Conservation (phyloP, 1,140 invertebrate species). For the Formica selysi region DNA sequence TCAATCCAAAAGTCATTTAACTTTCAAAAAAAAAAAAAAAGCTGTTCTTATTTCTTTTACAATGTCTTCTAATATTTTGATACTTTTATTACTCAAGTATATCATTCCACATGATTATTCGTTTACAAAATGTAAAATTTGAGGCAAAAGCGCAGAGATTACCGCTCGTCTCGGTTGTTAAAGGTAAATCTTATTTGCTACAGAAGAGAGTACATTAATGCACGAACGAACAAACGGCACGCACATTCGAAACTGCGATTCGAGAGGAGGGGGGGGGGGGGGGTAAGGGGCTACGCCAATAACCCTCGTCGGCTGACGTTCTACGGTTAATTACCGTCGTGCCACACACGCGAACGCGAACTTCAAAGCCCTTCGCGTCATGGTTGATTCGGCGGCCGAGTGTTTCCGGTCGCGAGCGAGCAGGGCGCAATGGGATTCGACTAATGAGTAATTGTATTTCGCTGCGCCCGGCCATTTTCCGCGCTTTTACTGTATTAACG, state of each 20-base stretch:
- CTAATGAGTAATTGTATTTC: slow-evolving; percentile 70
- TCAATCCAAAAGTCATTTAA: not conserved
- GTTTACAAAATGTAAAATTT: not conserved
- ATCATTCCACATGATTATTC: not conserved
- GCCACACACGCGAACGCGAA: slow-evolving; percentile 39
- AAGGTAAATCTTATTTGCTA: slow-evolving; percentile 59
- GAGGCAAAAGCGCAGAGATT: slow-evolving; percentile 23
- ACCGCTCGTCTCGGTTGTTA: not conserved
- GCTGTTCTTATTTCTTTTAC: not conserved
- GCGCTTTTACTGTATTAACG: slow-evolving; percentile 64
- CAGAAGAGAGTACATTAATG: slow-evolving; percentile 33
- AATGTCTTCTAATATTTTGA: not conserved
- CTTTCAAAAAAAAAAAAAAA: not conserved
- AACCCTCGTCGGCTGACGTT: slow-evolving; percentile 48
- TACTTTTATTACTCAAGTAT: not conserved
- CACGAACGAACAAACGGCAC: slow-evolving; percentile 48
- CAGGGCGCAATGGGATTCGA: slow-evolving; percentile 58
- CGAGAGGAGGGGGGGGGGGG: not conserved
- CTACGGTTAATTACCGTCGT: slow-evolving; percentile 52
- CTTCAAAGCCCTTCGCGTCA: slow-evolving; percentile 53
- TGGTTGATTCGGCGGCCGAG: slow-evolving; percentile 56
- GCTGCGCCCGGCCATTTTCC: slow-evolving; percentile 59
- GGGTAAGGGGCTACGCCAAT: slow-evolving; percentile 8
- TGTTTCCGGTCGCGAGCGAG: slow-evolving; percentile 53
- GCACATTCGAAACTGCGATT: slow-evolving; percentile 30